Evolutionary conservation across 2,888 invertebrate species (phyloP), one percentile per base, ranked within the genome.

Genomic region (Sarcophaga caerulescens): DNA sequence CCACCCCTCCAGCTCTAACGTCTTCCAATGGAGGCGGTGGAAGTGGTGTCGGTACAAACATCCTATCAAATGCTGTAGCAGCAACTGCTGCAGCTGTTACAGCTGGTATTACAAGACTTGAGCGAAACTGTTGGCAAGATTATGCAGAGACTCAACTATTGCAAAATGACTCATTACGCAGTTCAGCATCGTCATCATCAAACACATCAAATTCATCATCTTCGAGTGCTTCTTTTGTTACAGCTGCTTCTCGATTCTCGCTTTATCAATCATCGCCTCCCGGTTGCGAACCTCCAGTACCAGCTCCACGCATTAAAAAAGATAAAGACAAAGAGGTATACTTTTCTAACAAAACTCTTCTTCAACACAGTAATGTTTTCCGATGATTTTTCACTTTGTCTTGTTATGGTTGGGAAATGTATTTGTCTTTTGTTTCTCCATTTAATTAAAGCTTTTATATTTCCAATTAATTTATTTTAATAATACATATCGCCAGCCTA

Each of bases 291-390:
- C 84, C 88, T 25, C 92, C 92, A 66, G 90, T 91, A 88, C 93
- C 93, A 77, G 91, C 92, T 68, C 93, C 93, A 75, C 90, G 92
- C 75, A 89, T 89, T 80, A 92, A 92, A 89, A 92, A 92, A 89
- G 89, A 89, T 84, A 89, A 90, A 92, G 92, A 92, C 77, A 89
- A 90, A 92, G 92, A 92, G 93, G 92, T 92, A 92, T 90, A 89
- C 85, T 75, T 74, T 65, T 80, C 52, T 62, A 80, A 74, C 62
- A 62, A 84, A 79, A 70, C 74, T 44, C 62, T 47, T 81, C 71
- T 80, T 73, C 85, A 83, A 75, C 74, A 77, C 65, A 81, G 84
- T 84, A 86, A 86, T 81, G 81, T 84, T 86, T 80, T 71, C 73
- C 69, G 75, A 80, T 84, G 14, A 80, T 25, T 76, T 52, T 0